Evolutionary conservation across 2,113 vertebrate species (phyloP), one percentile per base, ranked within the genome.

Genomic region (Sterrhoptilus dennistouni): DNA sequence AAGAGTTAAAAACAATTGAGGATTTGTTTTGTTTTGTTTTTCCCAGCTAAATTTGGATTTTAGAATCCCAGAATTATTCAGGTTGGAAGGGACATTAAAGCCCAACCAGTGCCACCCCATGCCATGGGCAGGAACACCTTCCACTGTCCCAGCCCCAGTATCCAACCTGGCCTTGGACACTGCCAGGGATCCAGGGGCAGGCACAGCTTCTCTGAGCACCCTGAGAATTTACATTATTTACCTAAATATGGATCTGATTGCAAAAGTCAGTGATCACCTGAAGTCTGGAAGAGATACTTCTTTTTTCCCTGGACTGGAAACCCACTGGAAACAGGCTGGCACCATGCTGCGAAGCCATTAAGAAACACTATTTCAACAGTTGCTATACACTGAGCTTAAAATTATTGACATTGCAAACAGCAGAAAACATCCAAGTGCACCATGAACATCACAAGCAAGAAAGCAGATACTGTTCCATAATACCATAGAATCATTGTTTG

Each of bases 41-140:
- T 3, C n/a, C 7, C 31, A 66, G 33, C 2, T 81, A 59, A 45
- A 50, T 52, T 44, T 4, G 0, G 24, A 40, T 59, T 82, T 69
- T 47, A 61, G 29, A 76, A 76, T 61, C 14, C 1, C 11, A 23
- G 47, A 61, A 68, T 22, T 6, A 8, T 61, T 68, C 47, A 25
- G 5, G 3, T 42, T 25, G 31, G 31, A 33, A 33, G 14, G 11
- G 4, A 35, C 4, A 0, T 47, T 6, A 53, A 75, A 60, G 0
- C 4, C 0, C 17, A 31, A 3, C 17, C n/a, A 22, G 29, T 42
- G 0, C 40, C 45, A 40, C 8, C 28, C 44, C 44, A 27, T 52
- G 36, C 52, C 22, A 38, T 14, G 44, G 17, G 13, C 38, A 83
- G 54, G 24, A 24, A 40, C 61, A 40, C 20, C 53, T 76, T 0